Evolutionary conservation across 2,797 vertebrate species (phyloP), one percentile per base, ranked within the genome.

Genomic region (Acipenser ruthenus): DNA sequence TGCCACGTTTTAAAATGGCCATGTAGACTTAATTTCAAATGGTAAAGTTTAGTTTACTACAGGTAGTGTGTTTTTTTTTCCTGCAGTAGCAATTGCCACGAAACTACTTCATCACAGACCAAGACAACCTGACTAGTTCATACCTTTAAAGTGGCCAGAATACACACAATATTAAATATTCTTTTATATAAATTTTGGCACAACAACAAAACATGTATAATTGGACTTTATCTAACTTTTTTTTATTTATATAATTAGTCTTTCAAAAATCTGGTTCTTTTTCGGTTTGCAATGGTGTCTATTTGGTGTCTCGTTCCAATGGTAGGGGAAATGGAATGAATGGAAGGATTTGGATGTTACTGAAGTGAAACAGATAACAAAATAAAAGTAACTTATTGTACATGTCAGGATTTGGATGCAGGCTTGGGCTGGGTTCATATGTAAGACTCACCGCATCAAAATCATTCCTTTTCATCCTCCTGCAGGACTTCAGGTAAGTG

Each of bases 401-500:
- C 15, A 61, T 23, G 65, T 53, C n/a, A 61, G 52, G 7, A 18
- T 63, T 87, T 86, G 81, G 88, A 89, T 90, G 88, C 79, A 87
- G 81, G 84, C 87, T 87, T 84, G 83, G 88, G 86, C 86, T 89
- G 87, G 87, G 84, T 88, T 89, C 23, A 53, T 80, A 76, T 75
- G 78, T 88, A 80, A 86, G 88, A 91, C 90, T 91, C 90, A 92
- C 90, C 90, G 90, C 90, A 88, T 91, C 90, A 90, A 90, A 91
- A 90, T 88, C 90, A 91, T 89, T 91, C 87, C 88, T 89, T 90
- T 91, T 91, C 90, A 91, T 91, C 89, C 90, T 86, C 88, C 90
- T 90, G 90, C 90, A 91, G 89, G 90, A 91, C 90, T 91, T 91
- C 88, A 91, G 90, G 90, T 91, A 91, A 89, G 90, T 91, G 83